Conservation (phyloP, 2,888 invertebrate genomes). For the Erannis defoliaria region DNA sequence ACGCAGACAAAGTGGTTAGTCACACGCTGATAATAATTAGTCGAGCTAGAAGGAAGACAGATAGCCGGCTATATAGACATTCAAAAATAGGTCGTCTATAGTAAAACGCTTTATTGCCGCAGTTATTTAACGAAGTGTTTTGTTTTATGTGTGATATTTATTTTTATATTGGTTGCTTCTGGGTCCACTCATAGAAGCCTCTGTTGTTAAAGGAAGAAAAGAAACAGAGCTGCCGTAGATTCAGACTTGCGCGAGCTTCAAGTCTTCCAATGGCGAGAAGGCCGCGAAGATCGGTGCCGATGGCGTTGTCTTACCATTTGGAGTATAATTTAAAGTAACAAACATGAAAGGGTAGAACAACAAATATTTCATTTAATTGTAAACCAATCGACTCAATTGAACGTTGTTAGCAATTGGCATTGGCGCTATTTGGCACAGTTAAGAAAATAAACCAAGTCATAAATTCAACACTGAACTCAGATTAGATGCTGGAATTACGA, state of each 20-base stretch:
- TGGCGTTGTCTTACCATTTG: background rate
- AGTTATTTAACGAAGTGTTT: background rate
- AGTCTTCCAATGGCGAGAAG: too few relatives aligned
- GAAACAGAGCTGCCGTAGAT: too few relatives aligned
- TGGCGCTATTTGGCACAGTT: conserved; percentile 36
- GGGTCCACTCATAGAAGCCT: too few relatives aligned
- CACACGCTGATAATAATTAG: conserved; percentile 43
- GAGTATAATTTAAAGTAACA: background rate
- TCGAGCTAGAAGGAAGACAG: conserved; percentile 41
- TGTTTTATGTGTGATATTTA: background rate
- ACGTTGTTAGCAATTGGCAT: conserved; percentile 27
- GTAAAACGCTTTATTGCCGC: conserved; percentile 38
- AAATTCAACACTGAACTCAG: conserved; percentile 28
- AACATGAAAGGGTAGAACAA: conserved; percentile 17
- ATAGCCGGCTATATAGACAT: conserved; percentile 33
- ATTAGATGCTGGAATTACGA: conserved; percentile 22
- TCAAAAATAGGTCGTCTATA: conserved; percentile 47
- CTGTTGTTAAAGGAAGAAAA: too few relatives aligned
- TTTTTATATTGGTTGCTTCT: too few relatives aligned
- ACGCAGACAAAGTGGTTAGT: conserved; percentile 37
- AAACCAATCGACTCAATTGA: conserved; percentile 36
- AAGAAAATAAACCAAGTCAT: conserved; percentile 32
- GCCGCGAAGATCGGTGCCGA: too few relatives aligned
- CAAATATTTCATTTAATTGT: conserved; percentile 34
- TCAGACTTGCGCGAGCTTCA: too few relatives aligned